A percentile compares a stretch with the other conserved stretches of the same genome.
Conservation (phyloP, 2,888 invertebrate species). For the Pycnomerus fuliginosus region DNA sequence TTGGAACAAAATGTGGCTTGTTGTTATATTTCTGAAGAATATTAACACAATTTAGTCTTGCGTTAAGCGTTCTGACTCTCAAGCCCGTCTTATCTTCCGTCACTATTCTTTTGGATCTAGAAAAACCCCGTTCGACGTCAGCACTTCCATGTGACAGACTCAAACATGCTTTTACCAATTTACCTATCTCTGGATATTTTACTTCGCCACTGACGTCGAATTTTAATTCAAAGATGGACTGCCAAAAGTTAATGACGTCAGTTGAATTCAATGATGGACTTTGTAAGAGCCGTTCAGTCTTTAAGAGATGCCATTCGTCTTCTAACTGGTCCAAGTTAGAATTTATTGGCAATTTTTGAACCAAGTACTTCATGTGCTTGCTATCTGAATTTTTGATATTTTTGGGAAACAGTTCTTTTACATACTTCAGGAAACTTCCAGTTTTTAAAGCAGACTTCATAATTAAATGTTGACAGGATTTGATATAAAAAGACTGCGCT, state of each 20-base stretch:
- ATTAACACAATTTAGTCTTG: too few species aligned
- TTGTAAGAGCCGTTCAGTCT: neutral
- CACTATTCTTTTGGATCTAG: neutral
- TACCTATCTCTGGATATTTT: neutral
- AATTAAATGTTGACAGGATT: neutral
- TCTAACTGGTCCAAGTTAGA: neutral
- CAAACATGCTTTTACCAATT: neutral
- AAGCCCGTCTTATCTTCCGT: neutral
- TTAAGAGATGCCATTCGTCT: neutral
- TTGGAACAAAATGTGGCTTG: too few species aligned
- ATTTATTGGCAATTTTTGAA: neutral
- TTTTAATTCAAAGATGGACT: neutral
- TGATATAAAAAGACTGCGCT: neutral
- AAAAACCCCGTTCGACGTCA: neutral
- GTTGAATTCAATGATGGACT: too few species aligned
- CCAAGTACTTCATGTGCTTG: neutral
- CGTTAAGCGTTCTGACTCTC: too few species aligned
- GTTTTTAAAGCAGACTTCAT: neutral
- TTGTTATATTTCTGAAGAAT: too few species aligned
- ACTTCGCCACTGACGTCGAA: neutral
- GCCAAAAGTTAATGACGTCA: neutral
- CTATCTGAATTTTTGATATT: neutral
- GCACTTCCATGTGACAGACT: neutral
- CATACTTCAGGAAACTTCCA: neutral
- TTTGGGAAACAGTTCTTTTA: neutral